Percentiles rank a stretch among this genome's conserved stretches.
These are phyloP conservation scores for Caenorhabditis tropicalis DNA, from an alignment of 1,140 invertebrate species.

Conservation along the genomic window DNA sequence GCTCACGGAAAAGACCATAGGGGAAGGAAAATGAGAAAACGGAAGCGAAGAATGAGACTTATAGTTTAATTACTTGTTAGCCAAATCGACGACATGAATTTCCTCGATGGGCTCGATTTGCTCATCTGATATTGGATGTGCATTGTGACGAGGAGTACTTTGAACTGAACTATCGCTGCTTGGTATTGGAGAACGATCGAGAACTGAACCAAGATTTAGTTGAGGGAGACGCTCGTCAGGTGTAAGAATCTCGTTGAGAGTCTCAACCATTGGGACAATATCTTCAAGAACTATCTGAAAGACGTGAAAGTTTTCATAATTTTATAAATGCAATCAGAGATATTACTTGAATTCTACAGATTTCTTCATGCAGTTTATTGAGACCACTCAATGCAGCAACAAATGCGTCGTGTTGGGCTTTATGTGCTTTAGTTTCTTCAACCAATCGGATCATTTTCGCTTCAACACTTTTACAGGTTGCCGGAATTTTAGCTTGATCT, in stretches of 20 bases:
- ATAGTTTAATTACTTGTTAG: neutral
- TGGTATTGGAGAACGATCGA: neutral
- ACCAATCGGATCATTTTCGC: neutral
- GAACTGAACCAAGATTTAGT: slow-evolving; percentile 79
- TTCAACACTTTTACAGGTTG: slow-evolving; percentile 15
- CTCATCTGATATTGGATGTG: neutral
- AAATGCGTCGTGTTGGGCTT: neutral
- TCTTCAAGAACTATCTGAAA: slow-evolving; percentile 23
- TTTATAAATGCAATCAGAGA: neutral
- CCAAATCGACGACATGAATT: neutral
- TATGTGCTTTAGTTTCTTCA: slow-evolving; percentile 26
- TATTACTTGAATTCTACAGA: slow-evolving; percentile 11
- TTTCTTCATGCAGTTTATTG: slow-evolving; percentile 13
- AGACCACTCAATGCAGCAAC: neutral
- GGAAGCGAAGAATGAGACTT: neutral
- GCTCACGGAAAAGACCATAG: too few species aligned
- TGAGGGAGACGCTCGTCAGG: slow-evolving; percentile 77
- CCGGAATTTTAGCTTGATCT: slow-evolving; percentile 36
- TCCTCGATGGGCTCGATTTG: slow-evolving; percentile 8
- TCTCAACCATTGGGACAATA: slow-evolving; percentile 27
- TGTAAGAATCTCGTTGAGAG: slow-evolving; percentile 6
- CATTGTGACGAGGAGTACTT: slow-evolving; percentile 17
- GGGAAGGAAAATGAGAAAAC: neutral
- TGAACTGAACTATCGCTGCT: slow-evolving; percentile 32
- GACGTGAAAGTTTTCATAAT: neutral